These are phyloP conservation scores for Octomys mimax DNA, from an alignment of 2,797 vertebrate species.

Conservation along the genomic window DNA sequence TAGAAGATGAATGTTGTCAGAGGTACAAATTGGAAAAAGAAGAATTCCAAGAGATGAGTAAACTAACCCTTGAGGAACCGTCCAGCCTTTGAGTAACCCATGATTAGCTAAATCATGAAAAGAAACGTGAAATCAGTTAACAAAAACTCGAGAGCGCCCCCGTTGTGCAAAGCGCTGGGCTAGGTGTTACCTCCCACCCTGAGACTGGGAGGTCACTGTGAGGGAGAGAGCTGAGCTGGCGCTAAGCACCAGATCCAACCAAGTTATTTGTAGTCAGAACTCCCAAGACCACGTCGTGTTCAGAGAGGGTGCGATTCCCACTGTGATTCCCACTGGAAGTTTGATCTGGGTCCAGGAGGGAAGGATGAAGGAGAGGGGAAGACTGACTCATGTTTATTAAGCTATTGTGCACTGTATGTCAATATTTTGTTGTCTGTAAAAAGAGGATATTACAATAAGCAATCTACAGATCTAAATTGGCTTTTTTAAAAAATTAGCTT, in stretches of 20 bases:
- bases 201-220: neutral
- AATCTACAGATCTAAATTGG: conserved; percentile 20
- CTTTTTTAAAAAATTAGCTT: conserved; percentile 37
- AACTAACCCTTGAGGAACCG: conserved; percentile 54
- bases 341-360: neutral
- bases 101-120: conserved; percentile 50
- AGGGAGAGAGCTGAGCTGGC: neutral
- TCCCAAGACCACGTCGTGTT: neutral
- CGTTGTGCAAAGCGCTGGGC: neutral
- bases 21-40: conserved; percentile 37
- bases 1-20: conserved; percentile 55
- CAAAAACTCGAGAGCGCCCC: neutral
- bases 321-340: neutral
- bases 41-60: conserved; percentile 61
- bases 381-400: conserved; percentile 10
- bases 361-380: neutral
- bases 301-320: neutral
- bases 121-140: conserved; percentile 43
- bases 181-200: neutral
- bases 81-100: conserved; percentile 55
- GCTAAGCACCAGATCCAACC: neutral
- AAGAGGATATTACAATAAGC: neutral
- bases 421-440: conserved; percentile 7
- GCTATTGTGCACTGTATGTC: neutral
- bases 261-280: neutral